Evolutionary conservation across 1,140 invertebrate species (phyloP).

Genomic region (Centruroides sculpturatus): DNA sequence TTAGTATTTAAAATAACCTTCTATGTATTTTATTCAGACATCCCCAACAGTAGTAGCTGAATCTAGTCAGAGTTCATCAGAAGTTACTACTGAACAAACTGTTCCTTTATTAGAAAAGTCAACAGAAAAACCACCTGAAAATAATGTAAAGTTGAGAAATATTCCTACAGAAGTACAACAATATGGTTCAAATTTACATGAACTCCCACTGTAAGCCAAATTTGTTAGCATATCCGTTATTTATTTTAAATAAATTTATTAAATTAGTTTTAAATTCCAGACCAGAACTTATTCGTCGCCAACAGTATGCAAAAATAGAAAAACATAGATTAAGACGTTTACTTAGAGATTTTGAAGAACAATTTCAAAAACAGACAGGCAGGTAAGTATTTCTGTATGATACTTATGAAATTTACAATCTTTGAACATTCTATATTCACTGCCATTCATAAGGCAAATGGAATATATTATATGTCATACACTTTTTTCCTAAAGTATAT

Average conservation of each 20-base stretch:
- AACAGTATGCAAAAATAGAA: conserved; percentile 51
- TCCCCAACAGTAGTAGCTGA: neutral
- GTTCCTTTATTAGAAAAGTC: neutral
- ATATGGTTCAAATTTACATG: neutral
- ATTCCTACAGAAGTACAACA: neutral
- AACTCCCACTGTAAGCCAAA: conserved; percentile 5
- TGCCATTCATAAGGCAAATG: neutral
- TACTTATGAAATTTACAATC: neutral
- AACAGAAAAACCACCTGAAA: no score
- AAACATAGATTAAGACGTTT: conserved; percentile 56
- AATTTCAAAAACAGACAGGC: conserved; percentile 61
- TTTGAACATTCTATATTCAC: neutral
- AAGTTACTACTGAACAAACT: neutral
- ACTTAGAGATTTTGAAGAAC: conserved; percentile 66
- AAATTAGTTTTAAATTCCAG: conserved; percentile 24
- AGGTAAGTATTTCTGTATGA: conserved; percentile 20
- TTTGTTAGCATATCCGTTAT: conserved; percentile 20
- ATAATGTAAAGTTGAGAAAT: neutral
- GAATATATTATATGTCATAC: no score
- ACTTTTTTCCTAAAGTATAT: no score
- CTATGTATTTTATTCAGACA: neutral
- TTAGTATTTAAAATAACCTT: neutral
- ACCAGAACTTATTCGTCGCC: conserved; percentile 53
- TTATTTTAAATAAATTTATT: conserved; percentile 30
- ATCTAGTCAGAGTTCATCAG: conserved; percentile 1